phyloP scores from a whole-genome alignment of 2,888 invertebrate species.

The Tuta absoluta region DNA sequence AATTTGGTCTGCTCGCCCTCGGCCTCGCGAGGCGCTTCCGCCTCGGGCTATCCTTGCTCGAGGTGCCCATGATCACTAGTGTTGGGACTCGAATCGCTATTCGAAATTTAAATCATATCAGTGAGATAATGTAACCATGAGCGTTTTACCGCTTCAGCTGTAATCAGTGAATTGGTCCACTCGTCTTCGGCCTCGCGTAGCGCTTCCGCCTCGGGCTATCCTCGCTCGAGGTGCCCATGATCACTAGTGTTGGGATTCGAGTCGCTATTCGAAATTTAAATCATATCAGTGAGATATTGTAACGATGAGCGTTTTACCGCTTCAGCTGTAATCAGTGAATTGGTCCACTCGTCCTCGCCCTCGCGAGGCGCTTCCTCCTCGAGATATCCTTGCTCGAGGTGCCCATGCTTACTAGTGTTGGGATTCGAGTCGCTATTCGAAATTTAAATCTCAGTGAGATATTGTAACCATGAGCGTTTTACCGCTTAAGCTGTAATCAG shows the following conservation, averaged over 20 bases:
- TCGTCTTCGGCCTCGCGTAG: slow-evolving; percentile 77
- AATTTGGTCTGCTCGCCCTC: slow-evolving; percentile 74
- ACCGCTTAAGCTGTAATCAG: slow-evolving; percentile 45
- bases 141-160: slow-evolving; percentile 23
- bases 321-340: slow-evolving; percentile 60
- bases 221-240: slow-evolving; percentile 68
- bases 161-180: slow-evolving; percentile 69
- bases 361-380: slow-evolving; percentile 75
- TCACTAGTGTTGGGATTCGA: too few species aligned
- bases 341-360: slow-evolving; percentile 75
- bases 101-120: too few species aligned
- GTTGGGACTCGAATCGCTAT: too few species aligned
- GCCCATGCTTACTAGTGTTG: slow-evolving; percentile 51
- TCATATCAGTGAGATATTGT: too few species aligned
- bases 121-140: slow-evolving; percentile 13
- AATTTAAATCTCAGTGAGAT: too few species aligned
- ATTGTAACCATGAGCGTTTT: slow-evolving; percentile 8
- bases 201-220: slow-evolving; percentile 76
- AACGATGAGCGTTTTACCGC: slow-evolving; percentile 16
- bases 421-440: too few species aligned
- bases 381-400: slow-evolving; percentile 69
- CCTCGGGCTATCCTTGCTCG: slow-evolving; percentile 71
- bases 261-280: too few species aligned
- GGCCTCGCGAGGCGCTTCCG: slow-evolving; percentile 77
- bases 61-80: slow-evolving; percentile 72